Evolutionary conservation across 2,797 vertebrate genomes (phyloP), one percentile per base, ranked within the genome.

Genomic region (Clarias laeviceps): DNA sequence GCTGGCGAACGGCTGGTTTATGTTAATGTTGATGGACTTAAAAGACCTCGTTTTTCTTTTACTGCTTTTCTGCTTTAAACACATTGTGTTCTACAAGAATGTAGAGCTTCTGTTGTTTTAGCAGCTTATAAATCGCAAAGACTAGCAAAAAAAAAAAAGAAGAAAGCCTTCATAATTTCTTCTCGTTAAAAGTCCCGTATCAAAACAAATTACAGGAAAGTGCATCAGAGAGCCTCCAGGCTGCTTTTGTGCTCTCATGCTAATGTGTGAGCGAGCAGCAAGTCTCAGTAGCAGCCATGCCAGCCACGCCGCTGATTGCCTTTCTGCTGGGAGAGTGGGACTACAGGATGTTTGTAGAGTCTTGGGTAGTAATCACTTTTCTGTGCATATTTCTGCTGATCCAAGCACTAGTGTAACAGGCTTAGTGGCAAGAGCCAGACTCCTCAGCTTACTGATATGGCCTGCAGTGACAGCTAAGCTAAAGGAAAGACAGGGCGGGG

Each of bases 351-450:
- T 81, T 86, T 72, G 84, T 87, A 50, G 15, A 61, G 45, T 69
- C n/a, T 82, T 50, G 66, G 62, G 82, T 84, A 45, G 72, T 86
- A 85, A 87, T 89, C 80, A 80, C 80, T 79, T 86, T 87, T 66
- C 62, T 22, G 17, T 59, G 5, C 77, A 54, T 5, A n/a, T 89
- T 90, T 87, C 80, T 90, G 90, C 89, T 90, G 87, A 90, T 88
- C 65, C 76, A 83, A 86, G 85, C 86, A 84, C 59, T 82, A 9
- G 18, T 69, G 72, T 83, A 87, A 80, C 54, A 70, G 83, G 37
- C 79, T 64, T 29, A 50, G 50, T 34, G 66, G 80, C 65, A 40
- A 50, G 50, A 66, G 56, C 80, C 79, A 79, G 59, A 85, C 59
- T 61, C 29, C 70, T 37, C n/a, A 40, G 80, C 62, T 82, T 20